Evolutionary conservation across 1,140 invertebrate genomes (phyloP).

Genomic region (Vollenhovia emeryi): DNA sequence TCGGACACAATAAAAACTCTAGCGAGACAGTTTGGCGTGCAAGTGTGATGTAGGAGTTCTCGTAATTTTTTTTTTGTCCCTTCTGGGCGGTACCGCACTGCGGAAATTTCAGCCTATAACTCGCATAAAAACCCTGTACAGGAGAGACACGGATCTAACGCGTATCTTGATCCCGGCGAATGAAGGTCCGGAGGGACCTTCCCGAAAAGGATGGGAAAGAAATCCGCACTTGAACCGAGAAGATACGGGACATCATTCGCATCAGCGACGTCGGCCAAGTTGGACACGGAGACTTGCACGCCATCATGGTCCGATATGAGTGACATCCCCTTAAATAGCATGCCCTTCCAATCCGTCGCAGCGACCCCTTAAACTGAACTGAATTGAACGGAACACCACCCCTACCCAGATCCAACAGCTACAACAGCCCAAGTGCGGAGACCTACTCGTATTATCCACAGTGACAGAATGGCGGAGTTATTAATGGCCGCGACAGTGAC

Average conservation of each 20-base stretch:
- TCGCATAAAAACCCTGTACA: not conserved
- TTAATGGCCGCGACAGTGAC: conserved; percentile 86
- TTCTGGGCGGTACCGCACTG: conserved; percentile 20
- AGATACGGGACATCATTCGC: conserved; percentile 39
- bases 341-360: conserved; percentile 82
- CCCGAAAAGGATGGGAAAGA: conserved; percentile 15
- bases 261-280: conserved; percentile 72
- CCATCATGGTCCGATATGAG: conserved; percentile 82
- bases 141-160: not conserved
- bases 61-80: conserved; percentile 65
- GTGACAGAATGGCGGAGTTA: conserved; percentile 85
- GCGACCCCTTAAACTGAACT: conserved; percentile 82
- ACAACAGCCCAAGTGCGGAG: conserved; percentile 78
- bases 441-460: conserved; percentile 86
- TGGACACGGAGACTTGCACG: conserved; percentile 78
- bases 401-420: conserved; percentile 78
- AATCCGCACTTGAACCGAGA: conserved; percentile 6
- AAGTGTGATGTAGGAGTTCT: conserved; percentile 74
- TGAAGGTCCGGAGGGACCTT: conserved; percentile 2
- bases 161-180: conserved; percentile 13
- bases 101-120: conserved; percentile 46
- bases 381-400: conserved; percentile 83
- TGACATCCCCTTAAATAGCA: conserved; percentile 83
- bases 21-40: conserved; percentile 77
- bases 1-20: conserved; percentile 79